A percentile compares a stretch with the other conserved stretches of the same genome.
phyloP scores from a whole-genome alignment of 2,888 invertebrate species.

The Minunthozetes semirufus region DNA sequence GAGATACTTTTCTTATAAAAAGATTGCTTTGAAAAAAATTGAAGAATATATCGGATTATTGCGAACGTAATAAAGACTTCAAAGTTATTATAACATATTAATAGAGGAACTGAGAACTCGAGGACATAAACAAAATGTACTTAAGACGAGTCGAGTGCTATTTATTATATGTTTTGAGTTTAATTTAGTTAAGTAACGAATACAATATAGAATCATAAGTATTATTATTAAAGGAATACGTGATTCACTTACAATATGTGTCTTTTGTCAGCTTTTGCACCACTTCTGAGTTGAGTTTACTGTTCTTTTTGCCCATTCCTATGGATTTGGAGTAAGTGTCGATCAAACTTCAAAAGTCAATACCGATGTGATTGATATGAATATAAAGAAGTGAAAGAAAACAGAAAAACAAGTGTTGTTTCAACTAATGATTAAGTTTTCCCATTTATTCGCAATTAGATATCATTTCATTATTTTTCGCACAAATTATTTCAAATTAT shows the following conservation, averaged over 20 bases:
- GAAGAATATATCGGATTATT: too few species aligned
- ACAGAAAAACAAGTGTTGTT: not conserved
- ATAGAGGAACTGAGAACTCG: not conserved
- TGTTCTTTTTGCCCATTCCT: slow-evolving; percentile 87
- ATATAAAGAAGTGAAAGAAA: not conserved
- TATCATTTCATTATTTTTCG: too few species aligned
- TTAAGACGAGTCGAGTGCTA: not conserved
- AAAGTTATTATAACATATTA: not conserved
- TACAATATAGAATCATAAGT: not conserved
- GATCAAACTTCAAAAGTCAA: not conserved
- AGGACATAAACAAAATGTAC: not conserved
- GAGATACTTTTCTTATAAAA: too few species aligned
- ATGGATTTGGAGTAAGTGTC: not conserved
- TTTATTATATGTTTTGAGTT: slow-evolving; percentile 20
- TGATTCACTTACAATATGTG: slow-evolving; percentile 67
- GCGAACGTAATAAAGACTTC: too few species aligned
- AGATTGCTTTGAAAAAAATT: too few species aligned
- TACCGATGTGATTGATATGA: not conserved
- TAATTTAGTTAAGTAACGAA: slow-evolving; percentile 22
- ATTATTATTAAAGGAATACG: not conserved
- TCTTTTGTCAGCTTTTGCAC: slow-evolving; percentile 83
- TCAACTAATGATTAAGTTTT: not conserved
- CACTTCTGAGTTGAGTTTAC: slow-evolving; percentile 90
- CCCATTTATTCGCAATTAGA: not conserved
- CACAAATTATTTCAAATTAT: too few species aligned